Evolutionary conservation across 1,140 invertebrate species (phyloP), one percentile per base, ranked within the genome.

Genomic region (Aphaenogaster floridana): DNA sequence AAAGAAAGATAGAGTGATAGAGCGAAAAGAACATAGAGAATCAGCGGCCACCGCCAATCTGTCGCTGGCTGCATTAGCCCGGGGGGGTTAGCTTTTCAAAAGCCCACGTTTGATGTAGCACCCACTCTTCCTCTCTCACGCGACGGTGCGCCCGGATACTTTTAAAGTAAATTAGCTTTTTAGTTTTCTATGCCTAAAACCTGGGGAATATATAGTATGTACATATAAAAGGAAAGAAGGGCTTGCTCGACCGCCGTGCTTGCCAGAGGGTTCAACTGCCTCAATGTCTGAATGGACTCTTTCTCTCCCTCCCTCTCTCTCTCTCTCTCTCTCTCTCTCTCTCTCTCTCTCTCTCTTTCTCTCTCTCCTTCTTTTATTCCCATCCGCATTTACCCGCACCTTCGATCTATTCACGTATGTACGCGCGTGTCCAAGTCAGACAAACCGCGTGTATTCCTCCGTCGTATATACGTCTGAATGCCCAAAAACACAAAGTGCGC

Each of bases 101-200:
- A 91, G 80, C 86, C n/a, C 79, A 77, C 91, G 93, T 94, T 95
- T 95, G 94, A 95, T 95, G 93, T 93, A 94, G 88, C 92, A 86
- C 81, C 36, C 86, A 61, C 88, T 36, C 39, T 48, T 50, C 71
- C 79, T 52, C 74, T 21, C 77, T 78, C 52, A 9, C 61, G 71
- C 45, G 45, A 36, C 42, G 52, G 28, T 89, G 69, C 86, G 69
- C 87, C 50, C 89, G 88, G 91, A 95, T 95, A 95, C 95, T 95
- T 95, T 95, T 95, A 95, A 95, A 95, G 94, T 95, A 95, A 95
- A 95, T 95, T 95, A 95, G 94, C 95, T 95, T 95, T 95, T 95
- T 94, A 95, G 95, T 95, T 95, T 95, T 93, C 92, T 92, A 90
- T 92, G 93, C 91, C 92, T 92, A 94, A 95, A 95, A 94, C 91